phyloP scores from a whole-genome alignment of 2,888 invertebrate genomes.

The Coelopa pilipes region DNA sequence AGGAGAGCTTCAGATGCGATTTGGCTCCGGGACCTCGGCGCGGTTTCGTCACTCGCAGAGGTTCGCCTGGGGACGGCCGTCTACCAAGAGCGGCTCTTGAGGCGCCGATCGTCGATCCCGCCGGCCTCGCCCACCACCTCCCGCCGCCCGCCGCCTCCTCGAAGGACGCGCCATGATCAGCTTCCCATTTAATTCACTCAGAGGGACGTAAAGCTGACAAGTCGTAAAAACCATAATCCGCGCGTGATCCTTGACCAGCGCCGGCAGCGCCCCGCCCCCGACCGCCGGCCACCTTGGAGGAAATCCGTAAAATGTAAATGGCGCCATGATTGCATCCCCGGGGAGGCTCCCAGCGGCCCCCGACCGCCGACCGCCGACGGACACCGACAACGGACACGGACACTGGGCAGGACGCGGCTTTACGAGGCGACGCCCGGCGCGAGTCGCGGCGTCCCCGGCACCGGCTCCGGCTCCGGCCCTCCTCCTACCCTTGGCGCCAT shows the following conservation, averaged over 20 bases:
- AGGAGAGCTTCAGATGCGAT: no score
- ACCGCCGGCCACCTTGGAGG: slow-evolving; percentile 16
- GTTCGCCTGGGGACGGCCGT: no score
- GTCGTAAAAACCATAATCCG: slow-evolving; percentile 10
- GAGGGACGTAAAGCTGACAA: slow-evolving; percentile 26
- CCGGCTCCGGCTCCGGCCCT: slow-evolving; percentile 22
- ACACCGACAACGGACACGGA: slow-evolving; percentile 1
- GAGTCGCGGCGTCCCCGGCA: slow-evolving; percentile 5
- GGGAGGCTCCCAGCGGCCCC: neutral
- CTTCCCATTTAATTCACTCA: slow-evolving; percentile 33
- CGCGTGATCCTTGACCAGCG: neutral
- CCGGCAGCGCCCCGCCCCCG: neutral
- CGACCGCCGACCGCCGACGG: neutral
- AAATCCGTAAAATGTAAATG: slow-evolving; percentile 31
- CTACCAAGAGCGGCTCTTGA: no score
- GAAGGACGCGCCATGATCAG: neutral
- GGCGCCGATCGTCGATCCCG: no score
- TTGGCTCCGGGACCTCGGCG: no score
- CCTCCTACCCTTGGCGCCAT: neutral
- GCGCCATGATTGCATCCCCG: slow-evolving; percentile 29
- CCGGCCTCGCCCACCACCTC: no score
- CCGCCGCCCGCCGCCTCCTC: no score
- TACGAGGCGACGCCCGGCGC: slow-evolving; percentile 17
- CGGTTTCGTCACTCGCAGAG: no score
- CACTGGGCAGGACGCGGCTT: slow-evolving; percentile 14